Evolutionary conservation across 1,140 invertebrate species (phyloP).

Genomic region (Leptinotarsa undecemlineata): DNA sequence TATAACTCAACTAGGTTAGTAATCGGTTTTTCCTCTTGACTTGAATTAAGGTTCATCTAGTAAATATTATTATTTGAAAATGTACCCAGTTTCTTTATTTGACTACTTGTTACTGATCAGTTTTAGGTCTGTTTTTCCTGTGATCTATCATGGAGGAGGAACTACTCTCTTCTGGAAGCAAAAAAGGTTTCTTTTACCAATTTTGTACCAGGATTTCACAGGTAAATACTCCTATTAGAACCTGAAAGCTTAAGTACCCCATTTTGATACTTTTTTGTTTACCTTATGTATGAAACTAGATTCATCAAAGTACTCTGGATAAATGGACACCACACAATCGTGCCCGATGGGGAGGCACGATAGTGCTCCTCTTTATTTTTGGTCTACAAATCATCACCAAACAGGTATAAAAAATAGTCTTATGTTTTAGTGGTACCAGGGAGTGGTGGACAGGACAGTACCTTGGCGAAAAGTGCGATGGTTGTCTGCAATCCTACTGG

Average conservation of each 20-base stretch:
- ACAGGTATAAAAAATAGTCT: conserved; percentile 59
- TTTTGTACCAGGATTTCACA: conserved; percentile 63
- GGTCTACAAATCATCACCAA: conserved; percentile 64
- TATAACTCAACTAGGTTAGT: conserved; percentile 7
- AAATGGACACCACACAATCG: conserved; percentile 67
- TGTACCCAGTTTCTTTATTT: background rate
- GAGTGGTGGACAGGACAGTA: conserved; percentile 55
- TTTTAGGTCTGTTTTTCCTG: conserved; percentile 13
- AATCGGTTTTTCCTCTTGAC: background rate
- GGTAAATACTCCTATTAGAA: conserved; percentile 50
- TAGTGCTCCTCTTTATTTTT: conserved; percentile 61
- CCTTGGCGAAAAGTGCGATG: conserved; percentile 52
- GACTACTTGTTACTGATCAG: background rate
- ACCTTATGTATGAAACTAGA: conserved; percentile 37
- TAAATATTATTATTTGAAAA: background rate
- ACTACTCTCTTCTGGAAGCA: conserved; percentile 52
- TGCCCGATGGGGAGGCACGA: conserved; percentile 62
- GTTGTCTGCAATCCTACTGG: conserved; percentile 47
- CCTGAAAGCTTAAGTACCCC: background rate
- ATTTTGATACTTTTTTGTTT: conserved; percentile 7
- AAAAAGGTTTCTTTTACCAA: conserved; percentile 62
- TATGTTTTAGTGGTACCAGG: conserved; percentile 56
- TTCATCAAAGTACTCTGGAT: conserved; percentile 59
- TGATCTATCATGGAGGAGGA: conserved; percentile 62
- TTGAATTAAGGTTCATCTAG: background rate